Percentiles rank a stretch among this genome's conserved stretches.
These are phyloP conservation scores for Hypotaenidia philippensis DNA, from an alignment of 2,797 vertebrate species.

Conservation along the genomic window DNA sequence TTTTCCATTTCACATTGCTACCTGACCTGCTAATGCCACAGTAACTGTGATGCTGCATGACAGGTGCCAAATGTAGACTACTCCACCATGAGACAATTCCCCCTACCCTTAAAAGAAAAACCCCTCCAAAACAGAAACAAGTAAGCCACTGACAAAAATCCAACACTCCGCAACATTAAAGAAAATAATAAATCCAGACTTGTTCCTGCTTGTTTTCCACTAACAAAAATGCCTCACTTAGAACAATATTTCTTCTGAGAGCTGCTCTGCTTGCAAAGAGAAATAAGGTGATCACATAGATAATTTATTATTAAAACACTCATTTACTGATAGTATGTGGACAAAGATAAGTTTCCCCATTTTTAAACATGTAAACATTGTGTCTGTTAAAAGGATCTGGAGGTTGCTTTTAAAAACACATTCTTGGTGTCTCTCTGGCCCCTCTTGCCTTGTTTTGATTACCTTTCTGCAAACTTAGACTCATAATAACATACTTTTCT, in stretches of 20 bases:
- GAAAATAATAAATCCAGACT: not conserved
- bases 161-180: not conserved
- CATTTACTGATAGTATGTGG: not conserved
- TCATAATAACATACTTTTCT: not conserved
- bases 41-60: not conserved
- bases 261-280: not conserved
- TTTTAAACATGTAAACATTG: not conserved
- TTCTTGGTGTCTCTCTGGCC: not conserved
- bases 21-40: not conserved
- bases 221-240: not conserved
- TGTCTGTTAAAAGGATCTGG: not conserved
- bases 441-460: not conserved
- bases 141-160: not conserved
- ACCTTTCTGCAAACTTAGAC: not conserved
- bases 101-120: fast-evolving
- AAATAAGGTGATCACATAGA: not conserved
- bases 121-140: not conserved
- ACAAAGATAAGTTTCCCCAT: not conserved
- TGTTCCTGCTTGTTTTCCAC: not conserved
- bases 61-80: not conserved
- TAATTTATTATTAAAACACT: slow-evolving; percentile 35
- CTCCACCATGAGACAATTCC: not conserved
- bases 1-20: not conserved
- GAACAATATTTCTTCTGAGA: not conserved
- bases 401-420: not conserved